Percentiles rank a stretch among this genome's conserved stretches.
Evolutionary conservation across 2,888 invertebrate genomes (phyloP).

Genomic region (Machimus atricapillus): DNA sequence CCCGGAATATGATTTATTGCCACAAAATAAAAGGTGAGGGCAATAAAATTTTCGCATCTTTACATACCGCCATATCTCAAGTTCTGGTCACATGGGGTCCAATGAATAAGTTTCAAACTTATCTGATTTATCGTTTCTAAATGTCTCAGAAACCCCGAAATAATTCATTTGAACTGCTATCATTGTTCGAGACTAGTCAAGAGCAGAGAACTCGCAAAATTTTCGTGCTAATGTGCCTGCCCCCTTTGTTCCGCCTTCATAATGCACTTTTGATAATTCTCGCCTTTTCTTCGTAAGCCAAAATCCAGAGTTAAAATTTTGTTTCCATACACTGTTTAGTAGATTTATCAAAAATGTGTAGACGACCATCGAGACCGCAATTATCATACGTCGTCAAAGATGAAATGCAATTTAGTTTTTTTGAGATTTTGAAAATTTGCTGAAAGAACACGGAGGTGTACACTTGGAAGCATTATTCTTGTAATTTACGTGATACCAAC

Average conservation of each 20-base stretch:
- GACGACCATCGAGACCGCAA: too few species aligned
- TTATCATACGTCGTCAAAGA: too few species aligned
- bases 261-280: not conserved
- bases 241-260: not conserved
- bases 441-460: too few species aligned
- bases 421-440: too few species aligned
- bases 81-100: slow-evolving; percentile 26
- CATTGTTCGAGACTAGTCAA: not conserved
- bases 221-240: not conserved
- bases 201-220: not conserved
- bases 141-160: slow-evolving; percentile 20
- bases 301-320: too few species aligned
- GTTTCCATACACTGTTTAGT: too few species aligned
- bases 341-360: too few species aligned
- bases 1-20: slow-evolving; percentile 8
- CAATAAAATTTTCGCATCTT: slow-evolving; percentile 29
- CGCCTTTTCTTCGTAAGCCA: too few species aligned
- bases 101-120: slow-evolving; percentile 33
- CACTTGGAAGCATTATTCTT: too few species aligned
- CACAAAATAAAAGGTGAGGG: slow-evolving; percentile 20
- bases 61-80: slow-evolving; percentile 29
- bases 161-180: slow-evolving; percentile 19
- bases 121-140: slow-evolving; percentile 12
- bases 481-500: too few species aligned
- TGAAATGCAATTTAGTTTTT: too few species aligned